A percentile compares a stretch with the other conserved stretches of the same genome.
Conservation (phyloP, 2,113 vertebrate genomes). For the Nothocercus nigrocapillus region DNA sequence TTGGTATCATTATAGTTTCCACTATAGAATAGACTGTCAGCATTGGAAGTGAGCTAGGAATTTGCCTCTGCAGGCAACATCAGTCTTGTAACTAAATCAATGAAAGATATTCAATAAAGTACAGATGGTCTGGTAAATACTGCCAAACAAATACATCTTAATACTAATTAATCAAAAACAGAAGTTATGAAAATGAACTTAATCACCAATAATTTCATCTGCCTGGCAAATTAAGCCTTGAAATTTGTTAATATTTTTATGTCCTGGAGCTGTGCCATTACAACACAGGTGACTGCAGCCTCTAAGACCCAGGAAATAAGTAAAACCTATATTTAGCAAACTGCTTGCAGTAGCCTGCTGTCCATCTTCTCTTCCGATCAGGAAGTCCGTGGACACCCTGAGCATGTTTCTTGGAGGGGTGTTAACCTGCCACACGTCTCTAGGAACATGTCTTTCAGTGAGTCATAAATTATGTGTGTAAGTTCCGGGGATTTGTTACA, state of each 20-base stretch:
- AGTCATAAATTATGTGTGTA: background rate
- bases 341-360: background rate
- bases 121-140: background rate
- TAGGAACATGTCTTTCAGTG: background rate
- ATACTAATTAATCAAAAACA: constrained; percentile 10
- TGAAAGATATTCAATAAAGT: background rate
- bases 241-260: constrained; percentile 6
- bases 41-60: background rate
- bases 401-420: background rate
- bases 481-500: background rate
- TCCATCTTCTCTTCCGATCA: background rate
- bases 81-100: background rate
- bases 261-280: background rate
- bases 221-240: background rate
- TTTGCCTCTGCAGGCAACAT: background rate
- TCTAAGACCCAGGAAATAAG: background rate
- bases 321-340: background rate
- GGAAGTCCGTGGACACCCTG: background rate
- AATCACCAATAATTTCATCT: background rate
- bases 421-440: rapidly evolving
- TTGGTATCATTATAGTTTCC: background rate
- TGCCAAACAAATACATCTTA: background rate
- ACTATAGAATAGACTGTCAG: background rate
- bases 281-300: background rate
- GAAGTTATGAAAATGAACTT: background rate